These are phyloP conservation scores for Hypothenemus hampei DNA, from an alignment of 1,140 invertebrate species.

Conservation along the genomic window DNA sequence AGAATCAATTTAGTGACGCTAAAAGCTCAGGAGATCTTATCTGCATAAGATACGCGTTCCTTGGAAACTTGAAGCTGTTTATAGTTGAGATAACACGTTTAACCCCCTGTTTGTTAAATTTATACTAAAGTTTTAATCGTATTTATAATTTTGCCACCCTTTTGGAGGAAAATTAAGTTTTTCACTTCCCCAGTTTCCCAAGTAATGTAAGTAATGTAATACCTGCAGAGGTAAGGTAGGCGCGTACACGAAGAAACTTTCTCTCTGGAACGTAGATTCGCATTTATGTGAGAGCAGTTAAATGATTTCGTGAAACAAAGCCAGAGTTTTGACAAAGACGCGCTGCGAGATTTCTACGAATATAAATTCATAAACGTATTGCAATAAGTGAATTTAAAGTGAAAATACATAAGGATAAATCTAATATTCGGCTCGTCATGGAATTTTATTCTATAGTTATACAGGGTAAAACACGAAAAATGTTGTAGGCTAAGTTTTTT, in stretches of 20 bases:
- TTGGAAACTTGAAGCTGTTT: slow-evolving; percentile 22
- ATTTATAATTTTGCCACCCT: slow-evolving; percentile 26
- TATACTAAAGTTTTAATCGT: slow-evolving; percentile 26
- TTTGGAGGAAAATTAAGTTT: slow-evolving; percentile 20
- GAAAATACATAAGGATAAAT: no score
- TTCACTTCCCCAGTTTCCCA: slow-evolving; percentile 3
- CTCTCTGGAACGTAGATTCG: slow-evolving; percentile 8
- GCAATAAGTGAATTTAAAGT: no score
- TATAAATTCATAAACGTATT: no score
- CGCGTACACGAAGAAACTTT: no score
- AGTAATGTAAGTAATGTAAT: slow-evolving; percentile 20
- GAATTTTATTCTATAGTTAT: no score
- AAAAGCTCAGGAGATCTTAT: slow-evolving; percentile 3
- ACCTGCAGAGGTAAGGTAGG: slow-evolving; percentile 14
- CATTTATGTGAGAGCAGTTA: no score
- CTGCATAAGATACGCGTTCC: neutral
- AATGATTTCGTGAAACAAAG: no score
- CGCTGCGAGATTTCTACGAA: no score
- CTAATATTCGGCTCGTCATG: no score
- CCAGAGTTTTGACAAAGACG: no score
- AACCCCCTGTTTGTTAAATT: slow-evolving; percentile 22
- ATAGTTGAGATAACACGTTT: slow-evolving; percentile 16
- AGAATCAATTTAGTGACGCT: neutral
- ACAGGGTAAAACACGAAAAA: no score
- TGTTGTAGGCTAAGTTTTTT: no score